A percentile compares a stretch with the other conserved stretches of the same genome.
Evolutionary conservation across 2,888 invertebrate genomes (phyloP).

Genomic region (Bugulina stolonifera): DNA sequence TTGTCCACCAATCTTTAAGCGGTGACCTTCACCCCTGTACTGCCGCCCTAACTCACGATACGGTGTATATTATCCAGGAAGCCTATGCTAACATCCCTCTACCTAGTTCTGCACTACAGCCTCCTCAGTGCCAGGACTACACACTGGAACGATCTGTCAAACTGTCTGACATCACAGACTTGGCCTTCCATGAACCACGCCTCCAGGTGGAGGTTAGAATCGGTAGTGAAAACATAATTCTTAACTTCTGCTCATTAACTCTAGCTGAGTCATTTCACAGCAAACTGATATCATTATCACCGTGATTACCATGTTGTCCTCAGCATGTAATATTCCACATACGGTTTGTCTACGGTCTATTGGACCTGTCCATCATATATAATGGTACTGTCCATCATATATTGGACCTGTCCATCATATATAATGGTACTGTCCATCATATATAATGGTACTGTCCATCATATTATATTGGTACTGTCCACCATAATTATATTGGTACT

Average conservation of each 20-base stretch:
- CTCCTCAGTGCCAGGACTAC: slow-evolving; percentile 34
- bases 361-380: no score
- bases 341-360: no score
- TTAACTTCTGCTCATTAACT: neutral
- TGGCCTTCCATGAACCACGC: neutral
- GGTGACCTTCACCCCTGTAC: slow-evolving; percentile 32
- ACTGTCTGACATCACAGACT: neutral
- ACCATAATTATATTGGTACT: no score
- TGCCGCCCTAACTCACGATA: slow-evolving; percentile 42
- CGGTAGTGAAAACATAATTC: neutral
- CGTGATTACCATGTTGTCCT: neutral
- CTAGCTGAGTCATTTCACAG: neutral
- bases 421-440: no score
- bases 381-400: no score
- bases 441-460: no score
- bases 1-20: neutral
- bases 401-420: no score
- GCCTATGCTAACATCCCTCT: slow-evolving; percentile 49
- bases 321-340: no score
- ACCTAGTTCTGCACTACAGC: slow-evolving; percentile 47
- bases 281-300: neutral
- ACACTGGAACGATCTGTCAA: neutral
- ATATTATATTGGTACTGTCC: no score
- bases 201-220: neutral
- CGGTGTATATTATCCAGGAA: slow-evolving; percentile 43